Percentiles rank a stretch among this genome's conserved stretches.
Evolutionary conservation across 1,140 invertebrate genomes (phyloP).

Genomic region (Drosophila sturtevanti): DNA sequence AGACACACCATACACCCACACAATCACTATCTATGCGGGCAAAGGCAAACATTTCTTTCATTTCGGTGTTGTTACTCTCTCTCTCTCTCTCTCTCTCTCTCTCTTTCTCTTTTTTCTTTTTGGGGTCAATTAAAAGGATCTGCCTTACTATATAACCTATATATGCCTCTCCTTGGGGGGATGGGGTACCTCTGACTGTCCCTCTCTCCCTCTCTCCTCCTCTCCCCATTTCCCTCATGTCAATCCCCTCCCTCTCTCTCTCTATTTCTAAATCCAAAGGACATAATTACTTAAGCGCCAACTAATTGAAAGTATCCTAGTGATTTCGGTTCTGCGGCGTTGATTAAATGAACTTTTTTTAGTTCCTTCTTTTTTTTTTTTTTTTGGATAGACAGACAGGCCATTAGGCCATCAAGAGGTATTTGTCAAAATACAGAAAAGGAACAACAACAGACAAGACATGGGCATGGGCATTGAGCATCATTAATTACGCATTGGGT

Average conservation of each 20-base stretch:
- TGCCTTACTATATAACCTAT: neutral
- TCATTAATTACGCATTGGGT: constrained; percentile 68
- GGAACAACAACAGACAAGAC: constrained; percentile 66
- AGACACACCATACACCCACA: constrained; percentile 9
- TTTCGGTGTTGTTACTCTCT: neutral
- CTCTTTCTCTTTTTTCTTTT: neutral
- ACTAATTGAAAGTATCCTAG: constrained; percentile 71
- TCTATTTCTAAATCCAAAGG: constrained; percentile 6
- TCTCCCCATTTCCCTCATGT: constrained; percentile 36
- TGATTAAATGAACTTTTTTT: constrained; percentile 56
- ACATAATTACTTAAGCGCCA: constrained; percentile 69
- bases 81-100: no score
- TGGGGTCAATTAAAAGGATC: constrained; percentile 43
- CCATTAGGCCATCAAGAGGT: constrained; percentile 41
- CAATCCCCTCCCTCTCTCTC: constrained; percentile 38
- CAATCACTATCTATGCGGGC: constrained; percentile 27
- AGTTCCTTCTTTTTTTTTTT: neutral
- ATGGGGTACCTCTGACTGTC: no score
- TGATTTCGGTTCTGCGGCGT: constrained; percentile 52
- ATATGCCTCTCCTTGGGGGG: no score
- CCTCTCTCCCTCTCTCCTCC: neutral
- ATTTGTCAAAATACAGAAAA: constrained; percentile 67
- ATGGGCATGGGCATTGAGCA: constrained; percentile 21
- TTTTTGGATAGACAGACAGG: constrained; percentile 33
- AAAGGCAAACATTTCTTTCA: constrained; percentile 14